Percentiles rank a stretch among this genome's conserved stretches.
Conservation (phyloP, 2,113 vertebrate species). For the Sinocyclocheilus rhinocerous region DNA sequence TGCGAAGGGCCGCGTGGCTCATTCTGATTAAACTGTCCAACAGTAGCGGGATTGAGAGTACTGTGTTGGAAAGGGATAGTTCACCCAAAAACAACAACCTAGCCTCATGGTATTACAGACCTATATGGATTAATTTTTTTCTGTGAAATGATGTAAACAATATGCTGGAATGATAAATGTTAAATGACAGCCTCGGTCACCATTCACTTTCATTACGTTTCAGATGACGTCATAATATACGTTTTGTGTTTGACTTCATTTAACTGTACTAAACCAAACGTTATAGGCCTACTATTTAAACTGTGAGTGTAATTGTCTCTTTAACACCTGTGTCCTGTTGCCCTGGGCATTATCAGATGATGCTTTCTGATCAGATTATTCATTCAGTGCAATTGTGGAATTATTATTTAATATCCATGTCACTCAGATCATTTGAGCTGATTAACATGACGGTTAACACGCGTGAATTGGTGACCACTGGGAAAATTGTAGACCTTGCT, state of each 20-base stretch:
- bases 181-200: not conserved
- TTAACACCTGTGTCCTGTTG: not conserved
- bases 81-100: not conserved
- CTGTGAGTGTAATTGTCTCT: too few species aligned
- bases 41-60: not conserved
- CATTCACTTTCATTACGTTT: not conserved
- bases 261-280: not conserved
- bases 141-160: not conserved
- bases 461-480: not conserved
- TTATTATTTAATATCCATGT: not conserved
- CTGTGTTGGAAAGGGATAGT: not conserved
- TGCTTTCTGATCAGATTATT: too few species aligned
- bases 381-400: not conserved
- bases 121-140: not conserved
- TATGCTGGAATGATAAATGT: not conserved
- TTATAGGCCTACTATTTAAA: not conserved
- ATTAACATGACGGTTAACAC: not conserved
- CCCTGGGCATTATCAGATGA: not conserved
- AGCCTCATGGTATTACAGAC: not conserved
- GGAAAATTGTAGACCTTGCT: not conserved
- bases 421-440: not conserved
- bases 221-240: too few species aligned
- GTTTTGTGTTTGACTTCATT: not conserved
- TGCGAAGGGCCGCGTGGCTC: conserved; percentile 55
- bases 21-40: not conserved